Base-by-base conservation (phyloP, 2,113 vertebrate species). In the Macrotus californicus region DNA sequence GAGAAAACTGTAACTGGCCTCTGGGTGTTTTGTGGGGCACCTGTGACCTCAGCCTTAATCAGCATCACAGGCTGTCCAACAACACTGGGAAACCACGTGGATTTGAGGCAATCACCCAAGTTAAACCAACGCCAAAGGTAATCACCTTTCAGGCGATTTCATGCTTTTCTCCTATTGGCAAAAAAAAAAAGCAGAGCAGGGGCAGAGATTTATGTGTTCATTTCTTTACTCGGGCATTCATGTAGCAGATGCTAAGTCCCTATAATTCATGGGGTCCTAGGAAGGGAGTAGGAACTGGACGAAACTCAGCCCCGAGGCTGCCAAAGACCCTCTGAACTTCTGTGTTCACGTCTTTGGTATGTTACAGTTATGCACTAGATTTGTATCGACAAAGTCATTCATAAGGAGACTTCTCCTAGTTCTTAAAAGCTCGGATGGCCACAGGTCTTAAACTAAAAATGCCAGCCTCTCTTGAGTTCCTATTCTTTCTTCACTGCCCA, bases 41-140 rank as follows among this genome's bases (percentile, higher is more conserved):
- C 73, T 83, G 87, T 81, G 80, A 93, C 87, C 87, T 95, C 84
- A 88, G 66, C 36, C 72, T 67, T 95, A 90, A 93, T 73, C 70
- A 92, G 66, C 59, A 61, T 79, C 66, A 50, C 69, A 64, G 16
- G 43, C 29, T 89, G 22, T 81, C 72, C 19, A 70, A 16, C 16
- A 87, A 70, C 66, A 79, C 61, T 81, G 19, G 46, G 66, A 96
- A 96, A 77, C 56, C 76, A 69, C 52, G 12, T 56, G 67, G 75
- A 24, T 75, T 86, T 96, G 75, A 92, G 76, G 77, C 13, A 16
- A 50, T 75, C 61, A 31, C 36, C 34, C 79, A 69, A 26, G 77
- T 91, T 77, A 93, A 87, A 59, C 72, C 36, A 34, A 0, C 13
- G 59, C 64, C 36, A n/a, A n/a, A n/a, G n/a, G n/a, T n/a, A n/a